Evolutionary conservation across 2,797 vertebrate genomes (phyloP).

Genomic region (Myiotriccus ornatus): DNA sequence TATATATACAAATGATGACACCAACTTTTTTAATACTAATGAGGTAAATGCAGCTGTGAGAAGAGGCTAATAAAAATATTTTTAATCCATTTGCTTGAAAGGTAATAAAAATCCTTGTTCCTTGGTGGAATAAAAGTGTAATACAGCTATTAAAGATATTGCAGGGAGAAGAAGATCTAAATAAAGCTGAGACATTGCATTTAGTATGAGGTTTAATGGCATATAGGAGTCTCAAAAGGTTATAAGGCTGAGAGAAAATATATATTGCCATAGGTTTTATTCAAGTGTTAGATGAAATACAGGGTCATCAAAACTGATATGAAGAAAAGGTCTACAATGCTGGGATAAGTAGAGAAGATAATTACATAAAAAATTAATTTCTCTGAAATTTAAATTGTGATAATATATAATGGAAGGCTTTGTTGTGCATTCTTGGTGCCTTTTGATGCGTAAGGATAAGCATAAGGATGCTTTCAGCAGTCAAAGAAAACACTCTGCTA

Average conservation of each 20-base stretch:
- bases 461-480: background rate
- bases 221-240: background rate
- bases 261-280: conserved; percentile 8
- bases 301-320: background rate
- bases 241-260: background rate
- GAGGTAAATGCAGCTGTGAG: background rate
- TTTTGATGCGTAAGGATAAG: background rate
- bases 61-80: conserved; percentile 33
- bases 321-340: background rate
- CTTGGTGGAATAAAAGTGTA: conserved; percentile 16
- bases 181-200: background rate
- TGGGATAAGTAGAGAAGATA: background rate
- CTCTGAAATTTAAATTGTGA: background rate
- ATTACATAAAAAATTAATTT: conserved; percentile 16
- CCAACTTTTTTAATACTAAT: background rate
- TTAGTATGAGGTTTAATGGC: conserved; percentile 7
- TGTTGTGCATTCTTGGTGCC: fast-evolving
- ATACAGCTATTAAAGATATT: background rate
- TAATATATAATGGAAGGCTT: background rate
- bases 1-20: background rate
- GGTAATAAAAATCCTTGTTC: conserved; percentile 16
- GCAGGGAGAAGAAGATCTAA: background rate
- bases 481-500: background rate
- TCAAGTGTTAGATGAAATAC: conserved; percentile 8
- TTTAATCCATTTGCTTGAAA: conserved; percentile 34